These are phyloP conservation scores for Edolisoma coerulescens DNA, from an alignment of 2,113 vertebrate species.

Conservation along the genomic window DNA sequence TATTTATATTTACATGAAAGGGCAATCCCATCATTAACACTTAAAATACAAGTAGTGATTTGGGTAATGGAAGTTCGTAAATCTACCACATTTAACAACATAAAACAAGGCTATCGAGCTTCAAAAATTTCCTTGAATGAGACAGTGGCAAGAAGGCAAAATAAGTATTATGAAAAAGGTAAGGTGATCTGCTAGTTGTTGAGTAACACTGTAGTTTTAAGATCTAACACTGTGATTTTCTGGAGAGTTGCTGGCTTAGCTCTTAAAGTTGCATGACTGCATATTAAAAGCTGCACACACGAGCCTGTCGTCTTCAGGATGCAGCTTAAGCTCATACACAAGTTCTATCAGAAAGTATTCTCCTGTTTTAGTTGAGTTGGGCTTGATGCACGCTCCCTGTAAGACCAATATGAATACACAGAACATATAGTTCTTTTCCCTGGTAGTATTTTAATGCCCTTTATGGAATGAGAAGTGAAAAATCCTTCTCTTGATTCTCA, in stretches of 20 bases:
- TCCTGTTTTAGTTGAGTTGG: background rate
- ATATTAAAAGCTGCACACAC: background rate
- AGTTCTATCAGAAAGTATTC: background rate
- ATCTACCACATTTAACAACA: constrained; percentile 3
- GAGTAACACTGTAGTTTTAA: background rate
- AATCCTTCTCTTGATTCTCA: background rate
- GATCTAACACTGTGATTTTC: background rate
- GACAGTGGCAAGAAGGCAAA: background rate
- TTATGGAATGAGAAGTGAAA: background rate
- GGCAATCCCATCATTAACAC: constrained; percentile 29
- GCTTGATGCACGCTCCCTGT: background rate
- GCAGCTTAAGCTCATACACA: background rate
- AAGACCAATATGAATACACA: background rate
- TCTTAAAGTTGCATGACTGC: background rate
- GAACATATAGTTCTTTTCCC: background rate
- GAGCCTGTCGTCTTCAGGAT: background rate
- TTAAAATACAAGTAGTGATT: constrained; percentile 27
- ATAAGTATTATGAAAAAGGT: background rate
- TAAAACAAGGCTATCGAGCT: background rate
- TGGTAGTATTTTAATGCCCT: background rate
- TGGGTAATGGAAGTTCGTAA: background rate
- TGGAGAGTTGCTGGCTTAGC: background rate
- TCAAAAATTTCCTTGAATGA: background rate
- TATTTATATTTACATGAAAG: constrained; percentile 14
- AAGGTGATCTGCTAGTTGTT: background rate